phyloP scores from a whole-genome alignment of 2,797 vertebrate genomes.

The Intellagama lesueurii region DNA sequence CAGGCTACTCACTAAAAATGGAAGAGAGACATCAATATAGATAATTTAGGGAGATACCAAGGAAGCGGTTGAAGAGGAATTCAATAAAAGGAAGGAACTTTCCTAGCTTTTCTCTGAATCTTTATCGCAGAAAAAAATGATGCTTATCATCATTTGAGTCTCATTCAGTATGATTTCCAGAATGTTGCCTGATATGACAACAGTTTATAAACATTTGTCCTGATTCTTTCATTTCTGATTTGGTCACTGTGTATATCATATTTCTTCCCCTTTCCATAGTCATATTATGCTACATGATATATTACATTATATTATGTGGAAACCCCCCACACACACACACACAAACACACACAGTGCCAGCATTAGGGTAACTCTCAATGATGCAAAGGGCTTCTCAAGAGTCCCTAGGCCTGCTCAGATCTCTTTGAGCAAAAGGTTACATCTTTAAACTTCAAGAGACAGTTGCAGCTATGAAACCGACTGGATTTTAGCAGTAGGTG shows the following conservation, averaged over 20 bases:
- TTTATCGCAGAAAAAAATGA: neutral
- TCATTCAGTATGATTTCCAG: neutral
- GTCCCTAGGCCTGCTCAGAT: neutral
- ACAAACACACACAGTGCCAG: neutral
- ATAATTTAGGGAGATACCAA: neutral
- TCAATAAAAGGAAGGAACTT: neutral
- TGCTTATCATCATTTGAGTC: neutral
- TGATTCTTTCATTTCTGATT: neutral
- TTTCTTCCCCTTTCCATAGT: neutral
- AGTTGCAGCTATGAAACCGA: neutral
- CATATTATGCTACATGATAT: neutral
- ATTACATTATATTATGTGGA: neutral
- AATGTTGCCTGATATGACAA: neutral
- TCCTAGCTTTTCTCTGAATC: neutral
- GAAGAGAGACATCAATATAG: neutral
- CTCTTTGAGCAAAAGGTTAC: neutral
- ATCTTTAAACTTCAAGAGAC: neutral
- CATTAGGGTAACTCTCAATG: neutral
- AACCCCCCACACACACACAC: neutral
- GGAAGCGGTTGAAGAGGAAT: neutral
- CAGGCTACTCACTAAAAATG: slow-evolving; percentile 5
- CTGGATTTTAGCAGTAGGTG: neutral
- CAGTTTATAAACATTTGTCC: neutral
- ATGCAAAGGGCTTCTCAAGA: neutral
- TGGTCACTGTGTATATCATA: no score